Percentiles rank a stretch among this genome's conserved stretches.
phyloP scores from a whole-genome alignment of 2,888 invertebrate genomes.

The Poecilus cupreus region DNA sequence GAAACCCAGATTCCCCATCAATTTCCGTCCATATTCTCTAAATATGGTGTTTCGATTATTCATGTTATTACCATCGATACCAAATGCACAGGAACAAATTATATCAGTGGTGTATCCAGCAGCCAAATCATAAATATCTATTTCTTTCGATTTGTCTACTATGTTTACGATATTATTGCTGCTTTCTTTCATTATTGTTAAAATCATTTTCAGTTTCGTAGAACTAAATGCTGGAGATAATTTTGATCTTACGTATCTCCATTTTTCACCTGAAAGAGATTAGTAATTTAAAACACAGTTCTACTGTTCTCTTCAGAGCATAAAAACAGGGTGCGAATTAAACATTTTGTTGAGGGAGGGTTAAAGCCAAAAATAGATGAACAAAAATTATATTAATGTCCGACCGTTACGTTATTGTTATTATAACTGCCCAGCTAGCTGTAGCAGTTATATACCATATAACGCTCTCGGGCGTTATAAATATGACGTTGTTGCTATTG shows the following conservation, averaged over 20 bases:
- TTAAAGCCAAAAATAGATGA: too few relatives aligned
- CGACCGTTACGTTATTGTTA: too few relatives aligned
- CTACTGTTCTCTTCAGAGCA: too few relatives aligned
- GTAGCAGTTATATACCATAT: too few relatives aligned
- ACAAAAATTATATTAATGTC: too few relatives aligned
- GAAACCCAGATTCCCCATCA: constrained; percentile 60
- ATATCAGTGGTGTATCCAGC: constrained; percentile 76
- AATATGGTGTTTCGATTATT: constrained; percentile 73
- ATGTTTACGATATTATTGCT: constrained; percentile 64
- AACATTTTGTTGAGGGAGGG: too few relatives aligned
- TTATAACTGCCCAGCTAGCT: too few relatives aligned
- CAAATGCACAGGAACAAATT: constrained; percentile 75
- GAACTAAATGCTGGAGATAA: constrained; percentile 73
- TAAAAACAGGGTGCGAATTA: too few relatives aligned
- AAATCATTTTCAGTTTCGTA: constrained; percentile 73
- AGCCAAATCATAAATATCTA: constrained; percentile 70
- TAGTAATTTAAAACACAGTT: background rate
- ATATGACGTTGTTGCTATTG: too few relatives aligned
- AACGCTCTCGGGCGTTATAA: too few relatives aligned
- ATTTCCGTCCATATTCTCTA: constrained; percentile 2
- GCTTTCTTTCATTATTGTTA: constrained; percentile 70
- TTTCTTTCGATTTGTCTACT: background rate
- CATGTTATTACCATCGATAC: constrained; percentile 74
- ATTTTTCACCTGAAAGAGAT: constrained; percentile 66
- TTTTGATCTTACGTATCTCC: constrained; percentile 73